Conservation (phyloP, 2,888 invertebrate genomes). For the Merodon equestris region DNA sequence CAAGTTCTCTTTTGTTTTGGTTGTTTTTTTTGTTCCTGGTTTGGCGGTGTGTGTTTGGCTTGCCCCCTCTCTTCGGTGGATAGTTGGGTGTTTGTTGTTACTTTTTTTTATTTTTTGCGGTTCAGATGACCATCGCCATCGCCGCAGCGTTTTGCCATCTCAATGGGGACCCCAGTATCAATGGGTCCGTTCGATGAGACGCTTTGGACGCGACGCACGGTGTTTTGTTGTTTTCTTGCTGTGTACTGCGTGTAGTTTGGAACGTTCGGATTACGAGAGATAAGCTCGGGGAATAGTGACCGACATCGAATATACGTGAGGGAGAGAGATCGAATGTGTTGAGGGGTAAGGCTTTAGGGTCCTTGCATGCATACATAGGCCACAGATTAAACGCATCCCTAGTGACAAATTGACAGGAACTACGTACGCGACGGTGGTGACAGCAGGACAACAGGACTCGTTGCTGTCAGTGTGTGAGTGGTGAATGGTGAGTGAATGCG, state of each 20-base stretch:
- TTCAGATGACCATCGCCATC: slow-evolving; percentile 63
- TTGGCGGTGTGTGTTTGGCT: slow-evolving; percentile 26
- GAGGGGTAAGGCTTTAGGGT: slow-evolving; percentile 41
- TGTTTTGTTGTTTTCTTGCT: slow-evolving; percentile 31
- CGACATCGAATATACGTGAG: not conserved
- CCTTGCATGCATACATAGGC: slow-evolving; percentile 19
- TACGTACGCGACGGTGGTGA: slow-evolving; percentile 33
- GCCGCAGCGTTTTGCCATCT: slow-evolving; percentile 66
- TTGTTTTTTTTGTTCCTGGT: slow-evolving; percentile 9
- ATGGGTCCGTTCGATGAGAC: slow-evolving; percentile 67
- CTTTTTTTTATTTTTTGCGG: slow-evolving; percentile 38
- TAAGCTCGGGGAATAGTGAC: too few relatives aligned
- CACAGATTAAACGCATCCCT: slow-evolving; percentile 46
- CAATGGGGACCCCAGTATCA: slow-evolving; percentile 62
- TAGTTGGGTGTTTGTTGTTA: slow-evolving; percentile 41
- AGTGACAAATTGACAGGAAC: slow-evolving; percentile 63
- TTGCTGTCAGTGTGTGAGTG: not conserved
- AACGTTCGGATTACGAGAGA: slow-evolving; percentile 23
- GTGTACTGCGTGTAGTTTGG: not conserved
- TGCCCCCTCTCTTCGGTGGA: slow-evolving; percentile 52
- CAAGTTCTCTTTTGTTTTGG: slow-evolving; percentile 46
- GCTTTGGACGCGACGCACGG: slow-evolving; percentile 61
- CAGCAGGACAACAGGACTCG: slow-evolving; percentile 45
- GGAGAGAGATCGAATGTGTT: slow-evolving; percentile 29
- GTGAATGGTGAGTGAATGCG: slow-evolving; percentile 25